These are phyloP conservation scores for Natrix natrix DNA, from an alignment of 2,797 vertebrate genomes.

Conservation along the genomic window DNA sequence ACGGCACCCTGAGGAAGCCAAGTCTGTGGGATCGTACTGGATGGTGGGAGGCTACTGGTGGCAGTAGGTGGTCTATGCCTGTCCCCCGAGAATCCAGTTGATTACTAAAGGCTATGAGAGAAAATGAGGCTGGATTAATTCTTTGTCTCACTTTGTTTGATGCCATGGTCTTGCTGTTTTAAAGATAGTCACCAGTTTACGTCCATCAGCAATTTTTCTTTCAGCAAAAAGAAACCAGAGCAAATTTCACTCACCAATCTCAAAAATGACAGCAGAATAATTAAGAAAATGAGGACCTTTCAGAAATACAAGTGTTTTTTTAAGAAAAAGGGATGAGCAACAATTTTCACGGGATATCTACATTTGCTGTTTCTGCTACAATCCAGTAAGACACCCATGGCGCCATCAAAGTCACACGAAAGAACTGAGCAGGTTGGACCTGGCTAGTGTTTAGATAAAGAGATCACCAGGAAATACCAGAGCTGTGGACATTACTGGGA, in stretches of 20 bases:
- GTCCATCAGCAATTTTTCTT: not conserved
- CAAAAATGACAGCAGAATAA: not conserved
- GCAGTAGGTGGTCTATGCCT: too few relatives aligned
- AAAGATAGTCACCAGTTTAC: not conserved
- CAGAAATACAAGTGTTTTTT: not conserved
- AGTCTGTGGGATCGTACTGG: too few relatives aligned
- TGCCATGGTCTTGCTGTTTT: too few relatives aligned
- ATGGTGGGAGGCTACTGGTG: too few relatives aligned
- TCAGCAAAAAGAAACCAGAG: not conserved
- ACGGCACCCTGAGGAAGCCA: too few relatives aligned
- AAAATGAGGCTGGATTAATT: not conserved
- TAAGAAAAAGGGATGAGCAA: not conserved
- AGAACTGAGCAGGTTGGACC: not conserved
- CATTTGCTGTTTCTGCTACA: not conserved
- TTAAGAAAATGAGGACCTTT: not conserved
- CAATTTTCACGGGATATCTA: not conserved
- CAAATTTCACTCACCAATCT: not conserved
- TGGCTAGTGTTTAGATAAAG: not conserved
- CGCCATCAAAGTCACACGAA: not conserved
- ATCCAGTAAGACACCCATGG: not conserved
- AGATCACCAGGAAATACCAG: not conserved
- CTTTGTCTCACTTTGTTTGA: not conserved
- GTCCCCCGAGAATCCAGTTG: not conserved
- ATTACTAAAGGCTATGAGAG: not conserved
- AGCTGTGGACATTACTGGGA: not conserved